Base-by-base conservation (phyloP, 2,113 vertebrate genomes). In the Peromyscus polionotus region DNA sequence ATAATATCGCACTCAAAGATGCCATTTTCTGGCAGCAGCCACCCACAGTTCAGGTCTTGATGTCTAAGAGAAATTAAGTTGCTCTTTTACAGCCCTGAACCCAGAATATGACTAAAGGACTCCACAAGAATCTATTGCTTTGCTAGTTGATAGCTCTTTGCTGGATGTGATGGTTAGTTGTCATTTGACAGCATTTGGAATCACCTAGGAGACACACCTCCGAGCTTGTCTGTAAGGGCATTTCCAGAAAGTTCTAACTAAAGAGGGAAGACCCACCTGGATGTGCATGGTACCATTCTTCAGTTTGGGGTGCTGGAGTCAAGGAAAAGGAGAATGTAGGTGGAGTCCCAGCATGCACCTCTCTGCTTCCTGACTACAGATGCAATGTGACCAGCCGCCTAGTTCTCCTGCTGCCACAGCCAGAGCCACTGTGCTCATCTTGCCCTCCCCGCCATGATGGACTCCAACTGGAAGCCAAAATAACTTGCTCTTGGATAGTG, bases 31-130 rank as follows among this genome's bases (percentile, higher is more conserved):
- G n/a, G 17, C 80, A 91, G 42, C 51, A 42, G 9, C 28, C 33
- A 65, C 67, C 72, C 88, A 57, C 33, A 57, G 76, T 92, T 89
- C 61, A 89, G 67, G 39, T 39, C 65, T 88, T 89, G 87, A 75
- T 80, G 51, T 72, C 33, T 90, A 31, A 76, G 48, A 84, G n/a
- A 90, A 93, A 94, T 88, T 45, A 59, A 24, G 51, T 48, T 92
- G 59, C 51, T 19, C 63, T 96, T 93, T 88, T 63, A 14, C 7
- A 96, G 36, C 5, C 22, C 81, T 57, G 36, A 51, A 33, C 42
- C n/a, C 22, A 31, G 84, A 11, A 22, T 57, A 7, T 75, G 39
- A 85, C 84, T 89, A 24, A 14, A n/a, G 73, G 57, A 5, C 39
- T 67, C 24, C 6, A 72, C 7, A 5, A 63, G 20, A 70, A 22